Conservation (phyloP, 2,797 vertebrate species). For the Eptatretus atami region DNA sequence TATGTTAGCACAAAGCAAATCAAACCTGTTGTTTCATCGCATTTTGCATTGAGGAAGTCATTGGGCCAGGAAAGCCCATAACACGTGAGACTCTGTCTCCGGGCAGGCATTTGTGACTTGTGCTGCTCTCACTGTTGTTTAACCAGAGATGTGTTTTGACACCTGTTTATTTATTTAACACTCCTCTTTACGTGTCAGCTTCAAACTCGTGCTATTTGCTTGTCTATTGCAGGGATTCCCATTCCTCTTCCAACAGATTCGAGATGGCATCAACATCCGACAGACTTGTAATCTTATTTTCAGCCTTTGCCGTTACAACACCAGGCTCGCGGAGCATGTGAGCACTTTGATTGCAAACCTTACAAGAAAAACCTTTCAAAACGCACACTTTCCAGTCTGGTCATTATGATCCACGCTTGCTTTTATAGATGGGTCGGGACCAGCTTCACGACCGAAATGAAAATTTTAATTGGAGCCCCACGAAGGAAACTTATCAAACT, state of each 20-base stretch:
- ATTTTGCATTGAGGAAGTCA: background rate
- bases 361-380: too few relatives aligned
- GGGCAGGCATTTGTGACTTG: background rate
- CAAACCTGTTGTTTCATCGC: background rate
- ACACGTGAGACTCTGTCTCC: too few relatives aligned
- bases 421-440: too few relatives aligned
- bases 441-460: too few relatives aligned
- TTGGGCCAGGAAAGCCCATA: too few relatives aligned
- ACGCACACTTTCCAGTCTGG: too few relatives aligned
- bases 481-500: too few relatives aligned
- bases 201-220: background rate
- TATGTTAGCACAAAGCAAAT: background rate
- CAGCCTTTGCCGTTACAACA: slow-evolving; percentile 89
- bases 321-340: slow-evolving; percentile 82
- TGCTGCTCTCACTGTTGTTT: slow-evolving; percentile 6
- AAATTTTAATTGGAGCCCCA: too few relatives aligned
- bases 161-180: background rate
- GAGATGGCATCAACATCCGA: slow-evolving; percentile 90
- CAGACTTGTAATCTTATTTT: slow-evolving; percentile 97
- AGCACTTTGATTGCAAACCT: slow-evolving; percentile 11
- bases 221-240: slow-evolving; percentile 38
- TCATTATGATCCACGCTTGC: too few relatives aligned
- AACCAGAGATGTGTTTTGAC: background rate
- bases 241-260: slow-evolving; percentile 95
- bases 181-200: too few relatives aligned